Evolutionary conservation across 2,113 vertebrate genomes (phyloP).

Genomic region (Gyps fulvus): DNA sequence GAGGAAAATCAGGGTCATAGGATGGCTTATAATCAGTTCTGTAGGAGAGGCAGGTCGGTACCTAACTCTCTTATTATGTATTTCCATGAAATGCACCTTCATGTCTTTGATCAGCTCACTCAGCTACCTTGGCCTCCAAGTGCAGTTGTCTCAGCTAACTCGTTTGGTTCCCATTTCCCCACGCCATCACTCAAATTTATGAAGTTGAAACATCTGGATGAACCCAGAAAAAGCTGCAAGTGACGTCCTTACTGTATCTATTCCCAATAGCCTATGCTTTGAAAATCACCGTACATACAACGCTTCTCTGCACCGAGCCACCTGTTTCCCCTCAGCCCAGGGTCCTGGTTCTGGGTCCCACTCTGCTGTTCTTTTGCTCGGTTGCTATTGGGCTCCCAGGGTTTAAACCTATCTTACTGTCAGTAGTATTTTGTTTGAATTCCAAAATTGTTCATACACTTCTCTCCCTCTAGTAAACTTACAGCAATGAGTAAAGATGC

Average conservation of each 20-base stretch:
- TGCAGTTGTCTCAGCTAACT: neutral
- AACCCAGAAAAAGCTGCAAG: neutral
- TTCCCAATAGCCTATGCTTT: neutral
- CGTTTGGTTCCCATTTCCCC: neutral
- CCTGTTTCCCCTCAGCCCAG: neutral
- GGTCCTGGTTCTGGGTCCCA: neutral
- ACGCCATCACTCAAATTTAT: neutral
- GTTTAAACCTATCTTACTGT: neutral
- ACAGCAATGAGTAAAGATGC: neutral
- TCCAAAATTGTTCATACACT: neutral
- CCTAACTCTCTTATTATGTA: neutral
- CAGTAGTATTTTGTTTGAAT: neutral
- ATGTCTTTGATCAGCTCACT: neutral
- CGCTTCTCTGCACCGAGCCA: neutral
- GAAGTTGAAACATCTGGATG: neutral
- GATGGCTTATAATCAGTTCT: neutral
- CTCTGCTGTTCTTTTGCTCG: neutral
- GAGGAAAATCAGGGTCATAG: neutral
- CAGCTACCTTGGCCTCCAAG: neutral
- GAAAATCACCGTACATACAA: neutral
- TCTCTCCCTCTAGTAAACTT: neutral
- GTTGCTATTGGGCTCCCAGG: neutral
- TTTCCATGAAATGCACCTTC: neutral
- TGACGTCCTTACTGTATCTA: neutral
- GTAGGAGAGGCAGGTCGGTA: neutral